Percentiles rank a stretch among this genome's conserved stretches.
Evolutionary conservation across 2,113 vertebrate genomes (phyloP).

Genomic region (Muntiacus muntjak): DNA sequence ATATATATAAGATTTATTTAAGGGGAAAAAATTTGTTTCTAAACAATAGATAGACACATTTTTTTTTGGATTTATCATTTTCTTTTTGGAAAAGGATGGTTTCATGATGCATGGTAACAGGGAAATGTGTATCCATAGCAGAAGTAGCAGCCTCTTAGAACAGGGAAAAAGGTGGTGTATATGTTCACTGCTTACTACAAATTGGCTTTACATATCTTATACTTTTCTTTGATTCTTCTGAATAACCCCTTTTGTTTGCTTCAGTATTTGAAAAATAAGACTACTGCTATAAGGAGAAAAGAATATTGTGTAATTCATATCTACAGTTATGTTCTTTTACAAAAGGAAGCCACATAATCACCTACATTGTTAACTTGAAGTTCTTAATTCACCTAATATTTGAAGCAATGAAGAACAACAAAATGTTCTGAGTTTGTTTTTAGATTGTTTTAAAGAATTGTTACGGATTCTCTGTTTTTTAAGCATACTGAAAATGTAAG

Average conservation of each 20-base stretch:
- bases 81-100: not conserved
- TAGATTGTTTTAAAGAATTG: not conserved
- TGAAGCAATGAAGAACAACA: not conserved
- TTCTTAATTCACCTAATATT: not conserved
- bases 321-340: not conserved
- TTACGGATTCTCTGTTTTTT: not conserved
- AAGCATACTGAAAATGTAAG: not conserved
- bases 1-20: not conserved
- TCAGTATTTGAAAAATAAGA: not conserved
- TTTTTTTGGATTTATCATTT: not conserved
- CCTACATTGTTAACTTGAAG: not conserved
- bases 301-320: not conserved
- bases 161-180: fast-evolving
- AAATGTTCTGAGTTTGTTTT: not conserved
- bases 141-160: not conserved
- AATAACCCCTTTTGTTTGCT: not conserved
- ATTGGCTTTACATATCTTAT: not conserved
- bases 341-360: not conserved
- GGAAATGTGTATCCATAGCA: not conserved
- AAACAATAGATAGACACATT: not conserved
- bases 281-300: not conserved
- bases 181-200: not conserved
- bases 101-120: not conserved
- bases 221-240: not conserved
- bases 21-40: not conserved